Conservation (phyloP, 2,888 invertebrate genomes). For the Rhimphoctona megacephalus region DNA sequence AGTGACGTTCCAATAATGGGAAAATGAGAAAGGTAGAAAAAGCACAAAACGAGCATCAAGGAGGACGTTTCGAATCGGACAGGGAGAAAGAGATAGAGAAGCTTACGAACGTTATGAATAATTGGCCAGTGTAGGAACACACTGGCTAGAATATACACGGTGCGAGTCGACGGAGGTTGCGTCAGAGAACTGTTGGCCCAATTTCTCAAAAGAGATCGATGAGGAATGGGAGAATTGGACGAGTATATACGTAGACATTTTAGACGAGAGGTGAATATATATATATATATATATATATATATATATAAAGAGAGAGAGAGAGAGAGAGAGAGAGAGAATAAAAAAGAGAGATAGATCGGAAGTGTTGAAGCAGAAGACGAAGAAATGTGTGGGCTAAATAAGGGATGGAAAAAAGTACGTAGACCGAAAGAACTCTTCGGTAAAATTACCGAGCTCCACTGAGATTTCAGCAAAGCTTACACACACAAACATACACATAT, state of each 20-base stretch:
- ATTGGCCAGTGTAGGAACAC: slow-evolving; percentile 65
- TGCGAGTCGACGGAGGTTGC: slow-evolving; percentile 61
- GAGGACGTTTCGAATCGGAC: slow-evolving; percentile 24
- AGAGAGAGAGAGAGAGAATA: slow-evolving; percentile 15
- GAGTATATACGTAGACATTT: slow-evolving; percentile 20
- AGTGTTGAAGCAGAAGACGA: slow-evolving; percentile 59
- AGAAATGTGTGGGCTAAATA: slow-evolving; percentile 37
- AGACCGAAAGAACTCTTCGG: slow-evolving; percentile 58
- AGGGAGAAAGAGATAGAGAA: slow-evolving; percentile 12
- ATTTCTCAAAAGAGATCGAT: slow-evolving; percentile 78
- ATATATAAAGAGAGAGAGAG: slow-evolving; percentile 22
- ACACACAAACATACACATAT: slow-evolving; percentile 3
- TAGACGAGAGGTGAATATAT: background rate
- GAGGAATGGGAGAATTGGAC: slow-evolving; percentile 61
- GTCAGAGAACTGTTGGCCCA: slow-evolving; percentile 76
- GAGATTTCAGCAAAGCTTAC: slow-evolving; percentile 44
- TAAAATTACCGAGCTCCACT: slow-evolving; percentile 60
- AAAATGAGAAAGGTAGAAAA: slow-evolving; percentile 5
- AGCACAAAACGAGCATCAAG: slow-evolving; percentile 36
- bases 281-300: too few species aligned
- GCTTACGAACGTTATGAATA: slow-evolving; percentile 67
- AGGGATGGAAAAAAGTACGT: slow-evolving; percentile 46
- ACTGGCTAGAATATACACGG: slow-evolving; percentile 58
- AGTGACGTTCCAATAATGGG: slow-evolving; percentile 16
- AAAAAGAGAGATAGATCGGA: slow-evolving; percentile 41